Base-by-base conservation (phyloP, 2,113 vertebrate genomes). In the Corythoichthys intestinalis region DNA sequence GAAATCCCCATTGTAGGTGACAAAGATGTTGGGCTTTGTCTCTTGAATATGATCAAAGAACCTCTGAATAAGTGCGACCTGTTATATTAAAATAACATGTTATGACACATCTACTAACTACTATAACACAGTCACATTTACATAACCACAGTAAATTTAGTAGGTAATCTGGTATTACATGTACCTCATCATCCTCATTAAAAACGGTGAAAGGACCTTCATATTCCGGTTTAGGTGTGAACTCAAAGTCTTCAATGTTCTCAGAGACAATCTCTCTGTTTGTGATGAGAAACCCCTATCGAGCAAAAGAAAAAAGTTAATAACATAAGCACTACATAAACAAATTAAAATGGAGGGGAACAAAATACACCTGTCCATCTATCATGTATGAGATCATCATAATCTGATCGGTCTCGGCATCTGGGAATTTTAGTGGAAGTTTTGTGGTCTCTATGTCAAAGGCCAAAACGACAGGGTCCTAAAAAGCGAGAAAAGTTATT, bases 331-430 rank as follows among this genome's bases (percentile, higher is more conserved):
- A 66, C 3, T 3, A 44, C 0, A 39, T 8, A 5, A n/a, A 59
- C 3, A 69, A 0, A 49, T 0, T 5, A 2, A 68, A 44, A 11
- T 2, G n/a, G 46, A 35, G 38, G 4, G 3, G 12, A 47, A 67
- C 44, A 4, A 60, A 49, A 74, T 86, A 74, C 44, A 98, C 97
- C 94, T 98, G 97, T 59, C 96, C 97, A 70, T 99, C 97, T 14
- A 98, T 94, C 97, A 99, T 99, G 84, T 99, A 99, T 47, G 97
- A 99, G 78, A 99, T 96, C 97, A 99, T 99, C 97, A 99, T 99
- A 69, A 99, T 98, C 90, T 99, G 97, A 83, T 99, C 97, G 0
- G 89, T 94, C 87, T 99, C 96, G 0, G 96, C 94, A 39, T 99
- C 97, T 11, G 97, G 97, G 83, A 99, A 99, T 82, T 99, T 99